Evolutionary conservation across 2,888 invertebrate genomes (phyloP), one percentile per base, ranked within the genome.

Genomic region (Drosophila kanekoi): DNA sequence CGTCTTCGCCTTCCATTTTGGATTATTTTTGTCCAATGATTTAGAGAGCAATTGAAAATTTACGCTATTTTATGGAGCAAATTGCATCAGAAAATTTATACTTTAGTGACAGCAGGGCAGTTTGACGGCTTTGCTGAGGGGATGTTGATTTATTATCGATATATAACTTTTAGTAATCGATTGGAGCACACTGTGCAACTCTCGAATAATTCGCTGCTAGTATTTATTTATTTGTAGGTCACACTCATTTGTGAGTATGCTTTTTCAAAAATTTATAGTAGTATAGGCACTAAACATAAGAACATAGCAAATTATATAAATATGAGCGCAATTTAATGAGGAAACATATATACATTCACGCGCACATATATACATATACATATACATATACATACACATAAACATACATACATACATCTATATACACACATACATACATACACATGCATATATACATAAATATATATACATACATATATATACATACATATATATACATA

Each of bases 1-100:
- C 87, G 62, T 83, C 83, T 72, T 83, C 82, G 9, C 71, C 78
- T 48, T 83, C 83, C 83, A 83, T 83, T 44, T 48, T 75, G 11
- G 18, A 32, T 51, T 61, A 11, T 35, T 63, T 62, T 51, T 53
- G 14, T 1, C 43, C 18, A 47, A 51, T 33, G 28, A 56, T 28
- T 33, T 3, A 51, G 14, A 45, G 56, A 48, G 44, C 43, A 60
- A 49, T 48, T 56, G 41, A 32, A 20, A 61, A 49, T 69, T 71
- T 57, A 33, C 40, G 13, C 53, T 40, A 2, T 37, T 63, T 61
- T 63, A 56, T 51, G 23, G 43, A 13, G 9, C 16, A 45, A 80
- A 68, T 83, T 87, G 72, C 82, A 81, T 87, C 81, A 79, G 83
- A 72, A 68, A 79, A 77, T 61, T 23, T 67, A 48, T 66, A 71